These are phyloP conservation scores for Charina bottae DNA, from an alignment of 2,113 vertebrate genomes.

Conservation along the genomic window DNA sequence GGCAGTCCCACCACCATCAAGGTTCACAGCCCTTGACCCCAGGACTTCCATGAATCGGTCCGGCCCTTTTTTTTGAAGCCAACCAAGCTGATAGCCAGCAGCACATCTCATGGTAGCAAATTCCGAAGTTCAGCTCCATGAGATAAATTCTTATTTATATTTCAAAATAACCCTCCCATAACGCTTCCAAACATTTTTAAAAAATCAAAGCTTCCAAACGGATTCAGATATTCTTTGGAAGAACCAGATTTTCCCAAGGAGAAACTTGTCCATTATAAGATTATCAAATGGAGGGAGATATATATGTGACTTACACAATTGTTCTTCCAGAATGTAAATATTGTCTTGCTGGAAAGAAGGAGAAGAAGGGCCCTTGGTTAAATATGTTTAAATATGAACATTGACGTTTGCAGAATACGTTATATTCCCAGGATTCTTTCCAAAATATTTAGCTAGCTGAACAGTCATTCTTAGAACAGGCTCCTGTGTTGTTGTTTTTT, in stretches of 20 bases:
- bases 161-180: neutral
- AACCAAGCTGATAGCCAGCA: too few species aligned
- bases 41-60: too few species aligned
- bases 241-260: too few species aligned
- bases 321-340: constrained; percentile 28
- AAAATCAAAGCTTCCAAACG: neutral
- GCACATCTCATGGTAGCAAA: too few species aligned
- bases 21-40: too few species aligned
- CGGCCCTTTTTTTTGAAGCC: too few species aligned
- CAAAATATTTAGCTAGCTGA: neutral
- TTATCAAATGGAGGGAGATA: too few species aligned
- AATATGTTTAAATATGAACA: neutral
- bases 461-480: neutral
- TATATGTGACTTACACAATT: constrained; percentile 11
- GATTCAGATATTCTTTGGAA: neutral
- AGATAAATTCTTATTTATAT: neutral
- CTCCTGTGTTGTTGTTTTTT: neutral
- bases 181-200: neutral
- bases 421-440: neutral
- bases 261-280: too few species aligned
- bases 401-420: neutral
- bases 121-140: neutral
- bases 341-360: constrained; percentile 11
- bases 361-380: neutral
- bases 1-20: too few species aligned